Evolutionary conservation across 23 tunicate species (phyloP).

Genomic region (Aplidium turbinatum): DNA sequence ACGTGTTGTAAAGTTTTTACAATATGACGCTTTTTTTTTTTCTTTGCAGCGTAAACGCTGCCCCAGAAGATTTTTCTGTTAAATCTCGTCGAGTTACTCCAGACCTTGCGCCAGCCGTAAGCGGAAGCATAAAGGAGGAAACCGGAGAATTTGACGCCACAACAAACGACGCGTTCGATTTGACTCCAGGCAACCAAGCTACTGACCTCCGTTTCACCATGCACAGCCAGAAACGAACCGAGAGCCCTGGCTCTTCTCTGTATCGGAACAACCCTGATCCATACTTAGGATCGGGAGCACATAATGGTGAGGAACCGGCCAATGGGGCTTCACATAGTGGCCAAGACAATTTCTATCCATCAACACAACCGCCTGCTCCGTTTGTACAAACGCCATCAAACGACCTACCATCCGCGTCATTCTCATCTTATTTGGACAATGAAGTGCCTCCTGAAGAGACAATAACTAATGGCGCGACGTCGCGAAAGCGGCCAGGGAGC

Average conservation of each 20-base stretch:
- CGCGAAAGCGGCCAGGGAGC: constrained; percentile 27
- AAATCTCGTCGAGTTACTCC: constrained; percentile 60
- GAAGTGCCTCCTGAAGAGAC: neutral
- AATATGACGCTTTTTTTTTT: too few relatives aligned
- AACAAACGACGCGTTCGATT: constrained; percentile 42
- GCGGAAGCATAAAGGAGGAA: constrained; percentile 33
- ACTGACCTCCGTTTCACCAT: constrained; percentile 63
- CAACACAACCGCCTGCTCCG: constrained; percentile 9
- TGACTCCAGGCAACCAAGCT: constrained; percentile 56
- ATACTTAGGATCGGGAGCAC: constrained; percentile 43
- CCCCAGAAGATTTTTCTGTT: constrained; percentile 88
- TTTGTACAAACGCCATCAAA: constrained; percentile 4
- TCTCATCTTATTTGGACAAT: neutral
- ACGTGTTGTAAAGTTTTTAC: too few relatives aligned
- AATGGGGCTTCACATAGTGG: constrained; percentile 35
- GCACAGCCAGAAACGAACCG: constrained; percentile 35
- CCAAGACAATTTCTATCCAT: constrained; percentile 18
- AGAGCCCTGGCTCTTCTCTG: constrained; percentile 19
- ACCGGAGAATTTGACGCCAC: constrained; percentile 16
- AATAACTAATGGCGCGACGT: neutral
- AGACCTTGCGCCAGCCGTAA: constrained; percentile 1
- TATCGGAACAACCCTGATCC: constrained; percentile 69
- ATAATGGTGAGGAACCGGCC: constrained; percentile 6
- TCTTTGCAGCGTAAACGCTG: constrained; percentile 59
- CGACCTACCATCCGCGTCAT: constrained; percentile 17